phyloP scores from a whole-genome alignment of 2,888 invertebrate species.

The Leucophora obtusa region DNA sequence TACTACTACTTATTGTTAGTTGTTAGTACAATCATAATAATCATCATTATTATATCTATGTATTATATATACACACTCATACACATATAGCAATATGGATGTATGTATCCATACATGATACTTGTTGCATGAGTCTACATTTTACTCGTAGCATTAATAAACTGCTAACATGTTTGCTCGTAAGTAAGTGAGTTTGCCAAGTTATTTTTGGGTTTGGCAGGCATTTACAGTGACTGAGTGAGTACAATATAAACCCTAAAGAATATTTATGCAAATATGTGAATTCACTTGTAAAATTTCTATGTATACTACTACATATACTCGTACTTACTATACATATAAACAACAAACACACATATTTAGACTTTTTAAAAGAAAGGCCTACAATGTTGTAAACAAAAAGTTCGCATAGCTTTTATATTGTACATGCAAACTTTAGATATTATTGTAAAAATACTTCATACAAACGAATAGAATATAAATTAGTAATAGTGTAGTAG shows the following conservation, averaged over 20 bases:
- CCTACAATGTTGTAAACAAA: background rate
- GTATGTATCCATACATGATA: background rate
- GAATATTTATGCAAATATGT: conserved; percentile 55
- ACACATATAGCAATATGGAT: too few species aligned
- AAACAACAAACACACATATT: background rate
- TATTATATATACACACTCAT: background rate
- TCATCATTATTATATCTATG: background rate
- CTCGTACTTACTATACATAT: background rate
- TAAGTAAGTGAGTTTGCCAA: background rate
- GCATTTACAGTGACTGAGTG: background rate
- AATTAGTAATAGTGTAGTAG: too few species aligned
- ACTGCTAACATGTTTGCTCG: background rate
- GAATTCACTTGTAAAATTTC: conserved; percentile 53
- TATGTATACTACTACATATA: background rate
- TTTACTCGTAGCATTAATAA: background rate
- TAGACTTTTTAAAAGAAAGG: background rate
- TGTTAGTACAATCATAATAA: background rate
- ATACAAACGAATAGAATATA: background rate
- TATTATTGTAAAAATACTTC: too few species aligned
- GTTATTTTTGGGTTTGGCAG: conserved; percentile 9
- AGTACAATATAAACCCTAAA: conserved; percentile 5
- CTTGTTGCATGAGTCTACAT: background rate
- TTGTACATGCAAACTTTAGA: background rate
- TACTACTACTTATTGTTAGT: background rate
- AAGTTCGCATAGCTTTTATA: too few species aligned